phyloP scores from a whole-genome alignment of 2,797 vertebrate species.

The Poeciliopsis presidionis region DNA sequence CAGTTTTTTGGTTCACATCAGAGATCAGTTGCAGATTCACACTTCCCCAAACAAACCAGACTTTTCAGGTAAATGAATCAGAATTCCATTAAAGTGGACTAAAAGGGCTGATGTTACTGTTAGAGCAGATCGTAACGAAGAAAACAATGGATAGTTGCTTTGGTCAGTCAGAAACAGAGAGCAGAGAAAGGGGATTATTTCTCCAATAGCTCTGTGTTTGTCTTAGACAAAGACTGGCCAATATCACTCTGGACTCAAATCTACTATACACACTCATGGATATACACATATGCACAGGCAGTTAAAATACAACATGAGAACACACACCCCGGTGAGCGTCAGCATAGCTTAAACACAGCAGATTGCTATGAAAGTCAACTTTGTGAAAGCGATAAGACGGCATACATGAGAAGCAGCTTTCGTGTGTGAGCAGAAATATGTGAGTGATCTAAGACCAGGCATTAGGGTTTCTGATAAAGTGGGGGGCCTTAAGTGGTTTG shows the following conservation, averaged over 20 bases:
- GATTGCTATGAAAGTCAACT: slow-evolving; percentile 42
- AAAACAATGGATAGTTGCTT: slow-evolving; percentile 60
- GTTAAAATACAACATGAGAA: slow-evolving; percentile 46
- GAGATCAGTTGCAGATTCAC: too few species aligned
- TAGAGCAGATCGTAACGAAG: slow-evolving; percentile 54
- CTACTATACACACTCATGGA: slow-evolving; percentile 31
- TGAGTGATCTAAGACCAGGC: slow-evolving; percentile 67
- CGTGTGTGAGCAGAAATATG: slow-evolving; percentile 45
- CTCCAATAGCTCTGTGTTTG: slow-evolving; percentile 74
- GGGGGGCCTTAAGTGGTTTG: slow-evolving; percentile 71
- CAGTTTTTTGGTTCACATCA: too few species aligned
- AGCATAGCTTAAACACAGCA: slow-evolving; percentile 26
- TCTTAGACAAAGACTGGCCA: slow-evolving; percentile 70
- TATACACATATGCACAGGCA: slow-evolving; percentile 18
- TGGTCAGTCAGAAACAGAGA: slow-evolving; percentile 54
- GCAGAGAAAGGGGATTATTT: slow-evolving; percentile 65
- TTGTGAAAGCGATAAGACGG: slow-evolving; percentile 60
- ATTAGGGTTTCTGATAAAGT: slow-evolving; percentile 72
- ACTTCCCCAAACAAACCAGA: too few species aligned
- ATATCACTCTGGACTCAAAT: slow-evolving; percentile 57
- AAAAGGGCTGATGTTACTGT: too few species aligned
- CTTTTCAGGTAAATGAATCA: too few species aligned
- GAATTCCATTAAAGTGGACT: too few species aligned
- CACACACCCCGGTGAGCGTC: slow-evolving; percentile 35
- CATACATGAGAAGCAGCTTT: slow-evolving; percentile 45